Percentiles rank a stretch among this genome's conserved stretches.
Evolutionary conservation across 2,797 vertebrate species (phyloP).

Genomic region (Hyperoplus lanceolatus): DNA sequence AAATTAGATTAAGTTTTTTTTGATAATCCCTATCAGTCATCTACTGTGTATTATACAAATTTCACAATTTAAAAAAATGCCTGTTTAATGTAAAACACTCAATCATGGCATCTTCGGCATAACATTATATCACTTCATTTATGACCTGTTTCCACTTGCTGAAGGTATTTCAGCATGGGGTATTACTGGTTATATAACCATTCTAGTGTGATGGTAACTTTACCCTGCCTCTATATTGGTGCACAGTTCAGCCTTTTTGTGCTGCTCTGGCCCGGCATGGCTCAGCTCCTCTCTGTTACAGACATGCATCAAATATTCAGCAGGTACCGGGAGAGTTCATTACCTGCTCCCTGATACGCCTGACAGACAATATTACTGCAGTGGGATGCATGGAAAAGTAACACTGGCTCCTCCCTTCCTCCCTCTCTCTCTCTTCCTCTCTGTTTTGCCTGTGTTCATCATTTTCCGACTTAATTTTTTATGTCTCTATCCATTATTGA

Average conservation of each 20-base stretch:
- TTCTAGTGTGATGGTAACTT: constrained; percentile 65
- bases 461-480: constrained; percentile 45
- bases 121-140: constrained; percentile 17
- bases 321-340: constrained; percentile 63
- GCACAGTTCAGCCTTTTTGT: constrained; percentile 8
- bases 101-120: background rate
- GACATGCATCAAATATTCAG: constrained; percentile 81
- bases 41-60: no score
- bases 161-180: constrained; percentile 19
- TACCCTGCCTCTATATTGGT: constrained; percentile 36
- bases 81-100: background rate
- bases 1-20: background rate
- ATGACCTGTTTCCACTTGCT: constrained; percentile 3
- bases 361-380: constrained; percentile 58
- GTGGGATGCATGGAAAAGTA: constrained; percentile 49
- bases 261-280: constrained; percentile 12
- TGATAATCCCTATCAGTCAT: no score
- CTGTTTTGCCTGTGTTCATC: constrained; percentile 15
- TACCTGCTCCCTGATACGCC: constrained; percentile 44
- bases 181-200: constrained; percentile 45
- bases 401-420: constrained; percentile 41
- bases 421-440: background rate
- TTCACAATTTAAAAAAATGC: no score
- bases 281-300: constrained; percentile 64
- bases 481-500: constrained; percentile 50